Base-by-base conservation (phyloP, 2,888 invertebrate genomes). In the Pollenia labialis region DNA sequence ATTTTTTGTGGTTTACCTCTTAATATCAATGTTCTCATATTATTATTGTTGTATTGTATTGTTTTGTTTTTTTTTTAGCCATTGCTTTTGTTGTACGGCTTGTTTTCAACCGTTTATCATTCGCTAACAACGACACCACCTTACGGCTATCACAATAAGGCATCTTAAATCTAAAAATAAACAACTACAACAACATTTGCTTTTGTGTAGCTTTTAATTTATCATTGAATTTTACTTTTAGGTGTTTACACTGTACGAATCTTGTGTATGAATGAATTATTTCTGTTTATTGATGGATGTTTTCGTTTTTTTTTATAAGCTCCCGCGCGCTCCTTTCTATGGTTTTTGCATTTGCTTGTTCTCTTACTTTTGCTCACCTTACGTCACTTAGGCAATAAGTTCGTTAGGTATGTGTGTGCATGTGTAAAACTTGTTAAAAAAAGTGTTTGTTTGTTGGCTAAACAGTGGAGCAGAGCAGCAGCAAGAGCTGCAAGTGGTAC, bases 101-200 rank as follows among this genome's bases (percentile, higher is more conserved):
- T 68, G 69, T 60, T 71, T 74, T 12, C 62, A 71, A 72, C 84
- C 76, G 84, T 84, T 84, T 81, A 87, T 87, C 87, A 87, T 87
- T 87, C 87, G 87, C 84, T 84, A 84, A 81, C 81, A 81, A 84
- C 74, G 52, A 74, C 84, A 87, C 81, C 84, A 84, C 84, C 87
- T 81, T 84, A 71, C 64, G 46, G 23, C 69, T 71, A 82, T 82
- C 79, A 44, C 23, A 56, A 50, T 66, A 42, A 81, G 71, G 79
- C 86, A 83, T 83, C 80, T 83, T 75, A 44, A 23, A 68, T 62
- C 72, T 48, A 46, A 40, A 44, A 62, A 75, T 11, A 50, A 76
- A 32, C 58, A 77, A 75, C 66, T 52, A 52, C 56, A 68, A 50
- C 10, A 56, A 60, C 52, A 68, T 62, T 10, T 12, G 14, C 10